Evolutionary conservation across 2,888 invertebrate species (phyloP).

Genomic region (Napeogenes sylphis): DNA sequence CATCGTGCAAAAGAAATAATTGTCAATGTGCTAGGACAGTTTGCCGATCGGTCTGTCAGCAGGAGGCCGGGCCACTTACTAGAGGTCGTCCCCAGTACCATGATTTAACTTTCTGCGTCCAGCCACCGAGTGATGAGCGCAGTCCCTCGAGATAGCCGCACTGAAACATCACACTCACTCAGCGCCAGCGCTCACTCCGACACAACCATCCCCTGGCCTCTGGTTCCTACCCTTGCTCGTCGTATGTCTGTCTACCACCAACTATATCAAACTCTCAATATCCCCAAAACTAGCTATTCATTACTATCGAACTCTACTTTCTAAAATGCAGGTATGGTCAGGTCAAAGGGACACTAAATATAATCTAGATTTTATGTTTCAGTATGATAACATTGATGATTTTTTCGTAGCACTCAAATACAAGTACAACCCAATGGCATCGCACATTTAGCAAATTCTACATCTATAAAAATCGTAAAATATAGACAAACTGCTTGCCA

Average conservation of each 20-base stretch:
- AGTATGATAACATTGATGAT: constrained; percentile 23
- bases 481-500: constrained; percentile 22
- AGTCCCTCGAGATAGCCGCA: constrained; percentile 95
- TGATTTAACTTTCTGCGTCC: constrained; percentile 97
- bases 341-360: constrained; percentile 24
- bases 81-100: constrained; percentile 98
- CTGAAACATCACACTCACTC: constrained; percentile 83
- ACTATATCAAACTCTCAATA: constrained; percentile 6
- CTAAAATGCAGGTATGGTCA: constrained; percentile 25
- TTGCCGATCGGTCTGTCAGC: constrained; percentile 65
- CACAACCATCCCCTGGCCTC: constrained; percentile 20
- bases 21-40: constrained; percentile 73
- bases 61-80: constrained; percentile 85
- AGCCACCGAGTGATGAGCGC: constrained; percentile 96
- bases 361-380: constrained; percentile 23
- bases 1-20: constrained; percentile 73
- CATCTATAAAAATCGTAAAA: constrained; percentile 23
- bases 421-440: constrained; percentile 26
- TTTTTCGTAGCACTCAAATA: constrained; percentile 22
- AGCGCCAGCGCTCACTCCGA: constrained; percentile 58
- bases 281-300: constrained; percentile 21
- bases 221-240: constrained; percentile 7
- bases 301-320: constrained; percentile 19
- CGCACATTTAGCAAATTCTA: constrained; percentile 28
- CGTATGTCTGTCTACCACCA: neutral